These are phyloP conservation scores for Caenorhabditis uteleia DNA, from an alignment of 2,888 invertebrate genomes.

Conservation along the genomic window DNA sequence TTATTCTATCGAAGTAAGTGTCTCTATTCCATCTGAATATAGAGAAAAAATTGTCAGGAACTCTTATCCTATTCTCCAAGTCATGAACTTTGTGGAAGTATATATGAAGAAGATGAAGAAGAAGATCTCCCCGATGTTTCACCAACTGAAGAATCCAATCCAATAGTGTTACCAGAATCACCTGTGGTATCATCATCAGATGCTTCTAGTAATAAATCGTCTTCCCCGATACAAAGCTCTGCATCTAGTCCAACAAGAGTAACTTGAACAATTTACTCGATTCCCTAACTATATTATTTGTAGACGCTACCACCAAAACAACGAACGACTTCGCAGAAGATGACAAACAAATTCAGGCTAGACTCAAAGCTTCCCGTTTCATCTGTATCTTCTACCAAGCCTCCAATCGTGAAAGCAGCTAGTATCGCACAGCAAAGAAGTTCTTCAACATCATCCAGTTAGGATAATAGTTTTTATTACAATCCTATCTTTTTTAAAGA, in stretches of 20 bases:
- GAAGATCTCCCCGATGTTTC: slow-evolving; percentile 15
- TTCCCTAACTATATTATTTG: too few species aligned
- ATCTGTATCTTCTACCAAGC: too few species aligned
- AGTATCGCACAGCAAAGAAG: too few species aligned
- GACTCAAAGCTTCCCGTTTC: too few species aligned
- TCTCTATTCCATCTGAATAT: not conserved
- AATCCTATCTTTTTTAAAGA: too few species aligned
- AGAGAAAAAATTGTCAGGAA: slow-evolving; percentile 11
- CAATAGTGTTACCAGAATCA: not conserved
- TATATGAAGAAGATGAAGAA: slow-evolving; percentile 35
- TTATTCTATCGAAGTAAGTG: slow-evolving; percentile 26
- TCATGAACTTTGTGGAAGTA: slow-evolving; percentile 33
- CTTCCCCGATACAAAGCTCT: not conserved
- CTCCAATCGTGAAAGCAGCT: too few species aligned
- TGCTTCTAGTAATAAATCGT: not conserved
- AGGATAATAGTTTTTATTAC: too few species aligned
- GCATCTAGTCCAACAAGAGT: not conserved
- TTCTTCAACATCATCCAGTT: too few species aligned
- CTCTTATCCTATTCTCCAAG: slow-evolving; percentile 27
- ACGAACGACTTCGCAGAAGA: too few species aligned
- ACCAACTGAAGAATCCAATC: slow-evolving; percentile 20
- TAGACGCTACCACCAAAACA: too few species aligned
- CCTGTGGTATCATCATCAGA: not conserved
- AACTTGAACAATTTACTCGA: too few species aligned
- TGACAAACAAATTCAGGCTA: too few species aligned